These are phyloP conservation scores for Palythoa caribaeorum DNA, from an alignment of 92 coral and sea anemone genomes.

Conservation along the genomic window DNA sequence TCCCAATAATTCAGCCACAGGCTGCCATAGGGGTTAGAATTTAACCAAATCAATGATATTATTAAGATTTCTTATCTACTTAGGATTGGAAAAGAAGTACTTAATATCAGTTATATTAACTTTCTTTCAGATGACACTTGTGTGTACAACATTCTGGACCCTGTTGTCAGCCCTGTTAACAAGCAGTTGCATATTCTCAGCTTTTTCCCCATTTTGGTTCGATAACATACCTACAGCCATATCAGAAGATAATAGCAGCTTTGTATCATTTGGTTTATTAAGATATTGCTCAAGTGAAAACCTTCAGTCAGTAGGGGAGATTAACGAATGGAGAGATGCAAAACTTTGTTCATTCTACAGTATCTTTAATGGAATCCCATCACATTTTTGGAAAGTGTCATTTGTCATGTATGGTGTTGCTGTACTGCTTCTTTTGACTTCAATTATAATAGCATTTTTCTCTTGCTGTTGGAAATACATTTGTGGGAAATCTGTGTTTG, in stretches of 20 bases:
- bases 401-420: slow-evolving; percentile 75
- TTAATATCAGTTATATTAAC: not conserved
- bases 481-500: slow-evolving; percentile 74
- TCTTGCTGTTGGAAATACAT: slow-evolving; percentile 69
- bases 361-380: slow-evolving; percentile 79
- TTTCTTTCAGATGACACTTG: slow-evolving; percentile 69
- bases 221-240: slow-evolving; percentile 75
- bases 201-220: slow-evolving; percentile 90
- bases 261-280: slow-evolving; percentile 81
- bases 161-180: slow-evolving; percentile 69
- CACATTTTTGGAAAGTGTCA: slow-evolving; percentile 82
- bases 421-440: slow-evolving; percentile 54
- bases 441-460: slow-evolving; percentile 71
- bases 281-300: slow-evolving; percentile 75
- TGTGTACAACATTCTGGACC: slow-evolving; percentile 85
- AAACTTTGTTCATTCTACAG: slow-evolving; percentile 76
- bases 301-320: slow-evolving; percentile 72
- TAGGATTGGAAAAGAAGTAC: not conserved
- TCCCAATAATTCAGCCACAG: no score
- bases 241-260: slow-evolving; percentile 70
- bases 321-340: slow-evolving; percentile 78
- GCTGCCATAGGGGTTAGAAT: no score
- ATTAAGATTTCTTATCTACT: not conserved
- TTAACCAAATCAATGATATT: not conserved
- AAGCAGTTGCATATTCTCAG: slow-evolving; percentile 65